These are phyloP conservation scores for Eutrigla gurnardus DNA, from an alignment of 2,797 vertebrate genomes.

Conservation along the genomic window DNA sequence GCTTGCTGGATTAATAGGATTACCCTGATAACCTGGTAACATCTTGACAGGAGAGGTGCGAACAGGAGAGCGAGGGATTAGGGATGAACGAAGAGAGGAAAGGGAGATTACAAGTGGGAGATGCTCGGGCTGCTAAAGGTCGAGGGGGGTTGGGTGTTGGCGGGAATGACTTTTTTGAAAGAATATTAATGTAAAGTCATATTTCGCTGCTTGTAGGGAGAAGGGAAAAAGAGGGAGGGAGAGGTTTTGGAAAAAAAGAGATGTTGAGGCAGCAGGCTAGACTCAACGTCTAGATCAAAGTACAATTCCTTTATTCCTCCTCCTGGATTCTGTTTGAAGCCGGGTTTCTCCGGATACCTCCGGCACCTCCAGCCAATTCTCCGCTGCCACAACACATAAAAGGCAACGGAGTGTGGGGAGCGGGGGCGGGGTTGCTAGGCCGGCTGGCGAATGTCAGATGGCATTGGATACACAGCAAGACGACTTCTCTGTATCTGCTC, in stretches of 20 bases:
- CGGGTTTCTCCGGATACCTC: conserved; percentile 38
- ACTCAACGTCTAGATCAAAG: conserved; percentile 55
- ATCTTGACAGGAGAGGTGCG: conserved; percentile 27
- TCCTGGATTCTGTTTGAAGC: conserved; percentile 62
- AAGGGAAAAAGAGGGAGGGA: neutral
- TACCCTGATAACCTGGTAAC: conserved; percentile 66
- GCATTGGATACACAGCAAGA: conserved; percentile 41
- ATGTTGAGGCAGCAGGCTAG: neutral
- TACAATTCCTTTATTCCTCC: conserved; percentile 39
- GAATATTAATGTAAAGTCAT: conserved; percentile 61
- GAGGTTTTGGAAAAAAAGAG: conserved; percentile 11
- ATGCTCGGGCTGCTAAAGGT: conserved; percentile 14
- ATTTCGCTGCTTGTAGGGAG: conserved; percentile 35
- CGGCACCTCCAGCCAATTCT: conserved; percentile 45
- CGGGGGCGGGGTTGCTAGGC: conserved; percentile 7
- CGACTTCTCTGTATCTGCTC: conserved; percentile 45
- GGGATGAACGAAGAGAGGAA: conserved; percentile 18
- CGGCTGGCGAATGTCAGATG: conserved; percentile 57
- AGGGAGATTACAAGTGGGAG: conserved; percentile 40
- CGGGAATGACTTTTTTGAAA: conserved; percentile 22
- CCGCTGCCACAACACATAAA: conserved; percentile 45
- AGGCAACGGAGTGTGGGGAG: neutral
- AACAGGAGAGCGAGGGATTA: conserved; percentile 43
- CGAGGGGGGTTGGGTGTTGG: conserved; percentile 47
- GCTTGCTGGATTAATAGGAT: conserved; percentile 68